Evolutionary conservation across 1,140 invertebrate genomes (phyloP).

Genomic region (Hydropsyche tenuis): DNA sequence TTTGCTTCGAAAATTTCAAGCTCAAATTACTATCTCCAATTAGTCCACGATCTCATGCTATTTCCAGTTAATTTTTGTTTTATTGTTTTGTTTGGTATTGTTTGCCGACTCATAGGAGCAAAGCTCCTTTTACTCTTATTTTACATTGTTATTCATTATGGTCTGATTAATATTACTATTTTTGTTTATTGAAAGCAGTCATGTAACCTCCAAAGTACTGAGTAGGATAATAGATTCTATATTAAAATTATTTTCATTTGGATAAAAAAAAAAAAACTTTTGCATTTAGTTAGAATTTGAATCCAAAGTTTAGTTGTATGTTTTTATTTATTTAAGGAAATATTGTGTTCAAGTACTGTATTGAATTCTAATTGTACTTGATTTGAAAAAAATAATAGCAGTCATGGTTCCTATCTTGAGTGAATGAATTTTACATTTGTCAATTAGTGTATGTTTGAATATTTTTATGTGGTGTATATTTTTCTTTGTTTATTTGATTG

Average conservation of each 20-base stretch:
- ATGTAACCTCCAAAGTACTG: constrained; percentile 58
- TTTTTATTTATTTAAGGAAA: constrained; percentile 45
- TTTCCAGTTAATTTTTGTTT: constrained; percentile 61
- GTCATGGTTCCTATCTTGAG: constrained; percentile 65
- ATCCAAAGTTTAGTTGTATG: constrained; percentile 64
- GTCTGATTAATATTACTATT: constrained; percentile 50
- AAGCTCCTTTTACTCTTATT: constrained; percentile 43
- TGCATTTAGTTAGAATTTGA: constrained; percentile 64
- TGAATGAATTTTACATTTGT: constrained; percentile 61
- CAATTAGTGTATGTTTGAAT: constrained; percentile 57
- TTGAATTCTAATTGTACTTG: constrained; percentile 57
- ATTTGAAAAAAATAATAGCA: constrained; percentile 61
- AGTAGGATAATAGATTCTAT: constrained; percentile 55
- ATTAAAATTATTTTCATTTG: constrained; percentile 35
- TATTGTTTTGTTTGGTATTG: constrained; percentile 56
- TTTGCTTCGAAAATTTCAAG: constrained; percentile 53
- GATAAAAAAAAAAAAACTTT: constrained; percentile 51
- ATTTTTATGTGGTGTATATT: constrained; percentile 19
- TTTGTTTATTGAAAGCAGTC: constrained; percentile 48
- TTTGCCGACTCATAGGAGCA: constrained; percentile 45
- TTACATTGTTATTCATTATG: constrained; percentile 49
- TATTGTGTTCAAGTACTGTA: constrained; percentile 26
- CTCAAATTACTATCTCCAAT: constrained; percentile 57
- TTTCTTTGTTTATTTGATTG: constrained; percentile 37
- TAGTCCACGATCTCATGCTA: constrained; percentile 58